Evolutionary conservation across 1,140 invertebrate genomes (phyloP).

Genomic region (Thaumetopoea pityocampa): DNA sequence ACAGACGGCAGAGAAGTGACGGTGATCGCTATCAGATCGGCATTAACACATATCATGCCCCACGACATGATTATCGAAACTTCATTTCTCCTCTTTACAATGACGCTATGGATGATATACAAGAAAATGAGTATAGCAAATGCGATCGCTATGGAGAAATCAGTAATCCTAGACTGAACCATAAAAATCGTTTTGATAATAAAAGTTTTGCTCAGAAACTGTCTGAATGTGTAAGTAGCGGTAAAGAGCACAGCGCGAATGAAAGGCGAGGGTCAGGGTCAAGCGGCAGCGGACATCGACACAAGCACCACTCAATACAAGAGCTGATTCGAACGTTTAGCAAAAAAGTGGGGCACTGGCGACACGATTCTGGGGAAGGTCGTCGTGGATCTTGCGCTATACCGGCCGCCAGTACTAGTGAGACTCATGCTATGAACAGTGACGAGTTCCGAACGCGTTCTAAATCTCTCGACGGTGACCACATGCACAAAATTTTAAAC

Average conservation of each 20-base stretch:
- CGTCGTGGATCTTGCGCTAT: slow-evolving; percentile 75
- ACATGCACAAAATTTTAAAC: slow-evolving; percentile 55
- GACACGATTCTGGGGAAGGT: slow-evolving; percentile 78
- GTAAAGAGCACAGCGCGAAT: slow-evolving; percentile 22
- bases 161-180: slow-evolving; percentile 50
- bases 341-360: slow-evolving; percentile 80
- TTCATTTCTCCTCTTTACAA: slow-evolving; percentile 60
- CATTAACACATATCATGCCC: slow-evolving; percentile 39
- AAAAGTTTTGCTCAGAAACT: slow-evolving; percentile 76
- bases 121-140: slow-evolving; percentile 69
- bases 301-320: slow-evolving; percentile 82
- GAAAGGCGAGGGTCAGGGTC: slow-evolving; percentile 51
- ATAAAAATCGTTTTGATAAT: slow-evolving; percentile 74
- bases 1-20: slow-evolving; percentile 33
- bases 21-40: slow-evolving; percentile 45
- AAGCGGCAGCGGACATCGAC: slow-evolving; percentile 60
- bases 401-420: slow-evolving; percentile 63
- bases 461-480: slow-evolving; percentile 84
- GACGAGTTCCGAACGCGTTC: slow-evolving; percentile 84
- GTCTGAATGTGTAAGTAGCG: slow-evolving; percentile 37
- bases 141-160: slow-evolving; percentile 73
- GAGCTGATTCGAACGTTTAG: slow-evolving; percentile 84
- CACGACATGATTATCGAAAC: slow-evolving; percentile 49
- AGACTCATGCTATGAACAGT: slow-evolving; percentile 64
- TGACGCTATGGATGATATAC: slow-evolving; percentile 70